Evolutionary conservation across 2,113 vertebrate genomes (phyloP).

Genomic region (Aleadryas rufinucha): DNA sequence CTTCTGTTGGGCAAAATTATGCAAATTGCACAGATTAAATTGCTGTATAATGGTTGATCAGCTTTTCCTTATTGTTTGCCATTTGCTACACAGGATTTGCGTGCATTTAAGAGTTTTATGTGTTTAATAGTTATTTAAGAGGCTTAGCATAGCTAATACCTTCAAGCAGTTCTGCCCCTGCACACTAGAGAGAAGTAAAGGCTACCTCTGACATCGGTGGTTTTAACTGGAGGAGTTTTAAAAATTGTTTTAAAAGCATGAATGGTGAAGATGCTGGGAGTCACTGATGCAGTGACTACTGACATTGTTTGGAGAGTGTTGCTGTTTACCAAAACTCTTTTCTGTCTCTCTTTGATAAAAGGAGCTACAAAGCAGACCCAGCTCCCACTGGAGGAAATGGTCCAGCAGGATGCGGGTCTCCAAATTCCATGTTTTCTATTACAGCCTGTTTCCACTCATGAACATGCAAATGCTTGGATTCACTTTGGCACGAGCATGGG

Average conservation of each 20-base stretch:
- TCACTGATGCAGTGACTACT: background rate
- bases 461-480: background rate
- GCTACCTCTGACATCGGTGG: background rate
- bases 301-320: background rate
- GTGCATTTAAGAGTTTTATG: constrained; percentile 57
- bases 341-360: background rate
- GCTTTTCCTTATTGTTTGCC: constrained; percentile 54
- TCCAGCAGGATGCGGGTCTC: background rate
- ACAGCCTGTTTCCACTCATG: background rate
- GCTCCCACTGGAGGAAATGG: background rate
- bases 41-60: constrained; percentile 46
- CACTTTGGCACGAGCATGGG: background rate
- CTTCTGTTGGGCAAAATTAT: constrained; percentile 27
- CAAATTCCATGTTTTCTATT: background rate
- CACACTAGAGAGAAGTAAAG: background rate
- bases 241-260: background rate
- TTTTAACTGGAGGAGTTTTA: background rate
- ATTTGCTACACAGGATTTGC: constrained; percentile 54
- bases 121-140: constrained; percentile 62
- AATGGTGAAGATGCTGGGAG: background rate
- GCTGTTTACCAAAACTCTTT: background rate
- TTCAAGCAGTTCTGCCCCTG: constrained; percentile 19
- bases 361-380: background rate
- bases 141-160: constrained; percentile 55
- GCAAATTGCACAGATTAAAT: constrained; percentile 36